phyloP scores from a whole-genome alignment of 2,797 vertebrate genomes.

The Heliangelus exortis region DNA sequence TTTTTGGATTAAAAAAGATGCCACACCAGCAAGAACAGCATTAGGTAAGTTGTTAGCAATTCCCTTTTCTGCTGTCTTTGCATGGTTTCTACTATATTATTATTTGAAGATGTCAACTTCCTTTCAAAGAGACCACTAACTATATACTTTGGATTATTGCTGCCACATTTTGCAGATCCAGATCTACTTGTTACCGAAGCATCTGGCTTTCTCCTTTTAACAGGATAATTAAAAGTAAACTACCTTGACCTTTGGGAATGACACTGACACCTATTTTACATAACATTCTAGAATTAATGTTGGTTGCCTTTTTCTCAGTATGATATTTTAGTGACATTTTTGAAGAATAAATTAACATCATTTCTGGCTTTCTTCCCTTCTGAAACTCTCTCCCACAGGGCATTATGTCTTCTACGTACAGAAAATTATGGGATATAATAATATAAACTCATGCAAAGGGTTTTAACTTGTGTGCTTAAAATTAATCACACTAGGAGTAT shows the following conservation, averaged over 20 bases:
- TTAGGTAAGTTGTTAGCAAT: conserved; percentile 82
- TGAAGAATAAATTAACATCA: neutral
- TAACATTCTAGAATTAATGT: conserved; percentile 21
- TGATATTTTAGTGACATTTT: conserved; percentile 42
- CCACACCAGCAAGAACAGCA: conserved; percentile 94
- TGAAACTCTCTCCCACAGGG: neutral
- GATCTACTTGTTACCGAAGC: neutral
- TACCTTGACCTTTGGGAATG: neutral
- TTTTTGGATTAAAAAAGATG: conserved; percentile 98
- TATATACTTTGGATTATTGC: neutral
- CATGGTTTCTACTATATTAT: neutral
- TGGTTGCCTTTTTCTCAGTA: neutral
- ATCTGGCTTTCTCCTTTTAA: neutral
- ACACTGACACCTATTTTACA: neutral
- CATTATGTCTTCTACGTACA: neutral
- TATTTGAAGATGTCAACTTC: neutral
- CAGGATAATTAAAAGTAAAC: conserved; percentile 4
- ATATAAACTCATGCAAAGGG: neutral
- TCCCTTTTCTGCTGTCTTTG: neutral
- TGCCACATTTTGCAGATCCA: neutral
- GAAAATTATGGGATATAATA: neutral
- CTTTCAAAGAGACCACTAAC: neutral
- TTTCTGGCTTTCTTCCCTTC: neutral
- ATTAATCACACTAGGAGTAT: neutral
- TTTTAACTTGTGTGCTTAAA: neutral